Percentiles rank a stretch among this genome's conserved stretches.
Conservation (phyloP, 2,113 vertebrate genomes). For the Tursiops truncatus region DNA sequence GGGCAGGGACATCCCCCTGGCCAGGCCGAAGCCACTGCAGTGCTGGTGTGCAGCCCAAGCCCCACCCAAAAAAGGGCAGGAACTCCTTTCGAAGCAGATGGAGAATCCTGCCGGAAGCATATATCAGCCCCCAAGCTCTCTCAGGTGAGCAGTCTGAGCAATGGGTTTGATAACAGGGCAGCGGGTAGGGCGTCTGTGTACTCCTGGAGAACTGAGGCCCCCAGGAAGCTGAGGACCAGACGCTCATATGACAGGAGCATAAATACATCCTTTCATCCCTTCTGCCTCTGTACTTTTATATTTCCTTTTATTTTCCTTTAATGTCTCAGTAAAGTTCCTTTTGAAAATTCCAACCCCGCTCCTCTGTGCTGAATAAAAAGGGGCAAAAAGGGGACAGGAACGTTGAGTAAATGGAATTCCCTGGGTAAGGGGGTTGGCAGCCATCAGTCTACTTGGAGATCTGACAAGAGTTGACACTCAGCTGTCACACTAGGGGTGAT, state of each 20-base stretch:
- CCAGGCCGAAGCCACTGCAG: background rate
- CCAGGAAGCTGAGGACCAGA: constrained; percentile 44
- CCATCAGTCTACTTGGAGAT: background rate
- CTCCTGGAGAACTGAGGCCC: background rate
- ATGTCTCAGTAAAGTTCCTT: constrained; percentile 62
- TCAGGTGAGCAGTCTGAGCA: background rate
- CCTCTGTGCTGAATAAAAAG: background rate
- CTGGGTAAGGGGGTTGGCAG: background rate
- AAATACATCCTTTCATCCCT: constrained; percentile 44
- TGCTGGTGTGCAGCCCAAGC: background rate
- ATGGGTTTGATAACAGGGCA: background rate
- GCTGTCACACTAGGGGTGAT: background rate
- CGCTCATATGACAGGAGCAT: background rate
- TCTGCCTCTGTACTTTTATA: constrained; percentile 25
- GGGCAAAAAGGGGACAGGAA: background rate
- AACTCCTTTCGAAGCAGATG: background rate
- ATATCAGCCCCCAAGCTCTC: background rate
- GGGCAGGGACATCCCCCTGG: background rate
- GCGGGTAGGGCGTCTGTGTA: background rate
- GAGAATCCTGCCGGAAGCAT: background rate
- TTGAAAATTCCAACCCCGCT: constrained; percentile 50
- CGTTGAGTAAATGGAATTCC: background rate
- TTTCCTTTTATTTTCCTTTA: constrained; percentile 65
- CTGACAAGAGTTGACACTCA: background rate
- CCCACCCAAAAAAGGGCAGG: background rate